Percentiles rank a stretch among this genome's conserved stretches.
phyloP scores from a whole-genome alignment of 2,888 invertebrate genomes.

The Miltochrista miniata region DNA sequence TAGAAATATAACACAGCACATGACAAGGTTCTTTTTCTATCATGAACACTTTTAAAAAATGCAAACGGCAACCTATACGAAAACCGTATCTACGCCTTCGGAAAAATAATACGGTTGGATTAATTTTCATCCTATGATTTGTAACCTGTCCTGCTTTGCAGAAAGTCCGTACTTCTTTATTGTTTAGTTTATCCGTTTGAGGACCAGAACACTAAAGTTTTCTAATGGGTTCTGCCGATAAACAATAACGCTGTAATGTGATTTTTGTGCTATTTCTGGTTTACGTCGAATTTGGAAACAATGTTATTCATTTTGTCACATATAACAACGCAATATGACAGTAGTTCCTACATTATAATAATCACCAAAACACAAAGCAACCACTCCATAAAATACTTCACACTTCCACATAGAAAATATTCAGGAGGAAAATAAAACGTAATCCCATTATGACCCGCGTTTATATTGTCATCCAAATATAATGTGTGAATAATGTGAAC shows the following conservation, averaged over 20 bases:
- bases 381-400: slow-evolving; percentile 16
- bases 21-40: too few relatives aligned
- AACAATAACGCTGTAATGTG: background rate
- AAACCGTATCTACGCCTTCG: too few relatives aligned
- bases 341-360: background rate
- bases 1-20: too few relatives aligned
- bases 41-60: too few relatives aligned
- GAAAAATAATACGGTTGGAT: too few relatives aligned
- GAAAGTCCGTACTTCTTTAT: too few relatives aligned
- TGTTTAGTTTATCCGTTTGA: too few relatives aligned
- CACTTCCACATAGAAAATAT: slow-evolving; percentile 14
- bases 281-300: background rate
- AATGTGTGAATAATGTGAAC: slow-evolving; percentile 64
- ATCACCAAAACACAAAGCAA: slow-evolving; percentile 6
- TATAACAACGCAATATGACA: slow-evolving; percentile 4
- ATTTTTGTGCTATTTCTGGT: background rate
- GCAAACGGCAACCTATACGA: too few relatives aligned
- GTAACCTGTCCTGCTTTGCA: too few relatives aligned
- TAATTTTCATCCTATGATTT: too few relatives aligned
- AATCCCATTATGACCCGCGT: slow-evolving; percentile 41
- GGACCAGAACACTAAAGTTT: too few relatives aligned
- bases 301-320: background rate
- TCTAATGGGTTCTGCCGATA: too few relatives aligned
- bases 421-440: slow-evolving; percentile 35
- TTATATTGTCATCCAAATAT: slow-evolving; percentile 64